A percentile compares a stretch with the other conserved stretches of the same genome.
Evolutionary conservation across 2,797 vertebrate species (phyloP).

Genomic region (Myotis findleyi): DNA sequence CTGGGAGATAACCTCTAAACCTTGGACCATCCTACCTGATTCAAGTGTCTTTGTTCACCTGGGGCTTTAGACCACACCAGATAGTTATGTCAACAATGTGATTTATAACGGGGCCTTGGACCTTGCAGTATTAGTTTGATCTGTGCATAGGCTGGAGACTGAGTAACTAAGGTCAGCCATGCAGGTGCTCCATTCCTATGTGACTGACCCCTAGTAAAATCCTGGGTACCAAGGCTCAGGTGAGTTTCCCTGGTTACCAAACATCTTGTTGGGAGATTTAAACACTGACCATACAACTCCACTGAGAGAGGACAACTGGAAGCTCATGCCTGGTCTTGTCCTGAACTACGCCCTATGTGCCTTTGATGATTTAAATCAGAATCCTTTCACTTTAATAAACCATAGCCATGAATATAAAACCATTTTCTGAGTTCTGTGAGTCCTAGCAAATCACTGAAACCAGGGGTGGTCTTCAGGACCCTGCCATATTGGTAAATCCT

Average conservation of each 20-base stretch:
- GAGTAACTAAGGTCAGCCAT: conserved; percentile 50
- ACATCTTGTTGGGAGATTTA: not conserved
- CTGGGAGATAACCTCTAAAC: conserved; percentile 31
- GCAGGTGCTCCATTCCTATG: not conserved
- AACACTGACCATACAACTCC: not conserved
- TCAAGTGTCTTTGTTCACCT: conserved; percentile 44
- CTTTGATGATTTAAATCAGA: conserved; percentile 40
- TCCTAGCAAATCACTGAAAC: not conserved
- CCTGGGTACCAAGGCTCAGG: not conserved
- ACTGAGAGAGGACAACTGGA: conserved; percentile 11
- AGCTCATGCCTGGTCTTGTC: not conserved
- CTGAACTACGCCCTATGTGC: not conserved
- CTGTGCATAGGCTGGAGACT: not conserved
- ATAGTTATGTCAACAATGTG: not conserved
- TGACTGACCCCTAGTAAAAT: not conserved
- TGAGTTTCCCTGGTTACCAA: not conserved
- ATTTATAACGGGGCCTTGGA: conserved; percentile 8
- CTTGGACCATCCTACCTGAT: conserved; percentile 10
- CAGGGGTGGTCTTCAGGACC: not conserved
- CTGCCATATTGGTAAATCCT: conserved; percentile 21
- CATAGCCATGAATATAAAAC: not conserved
- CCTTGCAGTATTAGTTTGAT: not conserved
- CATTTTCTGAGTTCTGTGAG: conserved; percentile 22
- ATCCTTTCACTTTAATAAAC: conserved; percentile 43
- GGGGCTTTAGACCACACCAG: not conserved